These are phyloP conservation scores for Istiophorus platypterus DNA, from an alignment of 2,113 vertebrate genomes.

Conservation along the genomic window DNA sequence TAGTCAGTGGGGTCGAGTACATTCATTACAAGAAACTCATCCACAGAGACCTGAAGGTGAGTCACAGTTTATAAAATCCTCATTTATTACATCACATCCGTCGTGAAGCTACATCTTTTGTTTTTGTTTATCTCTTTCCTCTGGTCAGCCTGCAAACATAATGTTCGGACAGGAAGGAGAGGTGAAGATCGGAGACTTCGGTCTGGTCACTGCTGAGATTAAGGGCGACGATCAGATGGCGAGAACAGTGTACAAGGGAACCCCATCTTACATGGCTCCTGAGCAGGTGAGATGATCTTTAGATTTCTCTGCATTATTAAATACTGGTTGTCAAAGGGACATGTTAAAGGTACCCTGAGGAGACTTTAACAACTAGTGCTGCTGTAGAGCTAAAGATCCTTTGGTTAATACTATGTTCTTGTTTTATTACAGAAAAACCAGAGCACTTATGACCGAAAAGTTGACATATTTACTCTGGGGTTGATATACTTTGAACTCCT, in stretches of 20 bases:
- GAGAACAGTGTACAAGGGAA: constrained; percentile 73
- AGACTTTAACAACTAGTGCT: neutral
- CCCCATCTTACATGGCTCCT: constrained; percentile 81
- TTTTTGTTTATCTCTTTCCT: constrained; percentile 11
- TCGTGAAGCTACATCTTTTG: neutral
- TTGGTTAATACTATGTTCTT: neutral
- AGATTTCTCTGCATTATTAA: neutral
- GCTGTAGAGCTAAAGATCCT: neutral
- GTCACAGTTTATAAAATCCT: neutral
- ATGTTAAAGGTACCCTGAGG: neutral
- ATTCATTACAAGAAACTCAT: constrained; percentile 76
- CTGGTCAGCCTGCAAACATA: constrained; percentile 89
- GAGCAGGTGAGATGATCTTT: constrained; percentile 74
- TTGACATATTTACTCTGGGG: constrained; percentile 92
- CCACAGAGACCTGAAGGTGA: constrained; percentile 85
- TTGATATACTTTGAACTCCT: constrained; percentile 91
- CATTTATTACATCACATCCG: neutral
- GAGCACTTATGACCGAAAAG: constrained; percentile 83
- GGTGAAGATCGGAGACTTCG: constrained; percentile 94
- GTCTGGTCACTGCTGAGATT: constrained; percentile 84
- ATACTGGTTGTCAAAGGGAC: neutral
- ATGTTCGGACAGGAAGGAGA: constrained; percentile 81
- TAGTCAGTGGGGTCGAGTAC: constrained; percentile 77
- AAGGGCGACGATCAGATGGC: constrained; percentile 52
- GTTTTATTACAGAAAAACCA: constrained; percentile 57